Conservation (phyloP, 2,797 vertebrate species). For the Acrossocheilus wenchowensis region DNA sequence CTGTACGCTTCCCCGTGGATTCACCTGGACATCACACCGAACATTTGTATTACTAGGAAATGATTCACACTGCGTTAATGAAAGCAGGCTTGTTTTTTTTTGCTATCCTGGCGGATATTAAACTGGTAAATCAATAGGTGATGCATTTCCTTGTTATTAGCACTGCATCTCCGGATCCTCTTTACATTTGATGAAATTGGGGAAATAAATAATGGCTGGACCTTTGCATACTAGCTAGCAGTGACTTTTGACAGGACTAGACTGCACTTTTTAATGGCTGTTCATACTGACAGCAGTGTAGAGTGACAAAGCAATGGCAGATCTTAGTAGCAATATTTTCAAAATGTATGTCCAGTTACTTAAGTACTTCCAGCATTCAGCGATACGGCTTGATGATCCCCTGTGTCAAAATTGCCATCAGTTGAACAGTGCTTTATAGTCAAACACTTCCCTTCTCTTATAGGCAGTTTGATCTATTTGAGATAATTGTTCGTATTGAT, state of each 20-base stretch:
- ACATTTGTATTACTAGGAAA: constrained; percentile 58
- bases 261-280: not conserved
- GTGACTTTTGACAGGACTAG: constrained; percentile 1
- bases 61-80: constrained; percentile 34
- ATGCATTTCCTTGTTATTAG: constrained; percentile 31
- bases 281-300: not conserved
- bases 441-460: not conserved
- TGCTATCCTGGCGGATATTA: constrained; percentile 5
- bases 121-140: constrained; percentile 34
- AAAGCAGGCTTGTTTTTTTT: constrained; percentile 16
- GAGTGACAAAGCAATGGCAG: not conserved
- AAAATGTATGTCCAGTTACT: not conserved
- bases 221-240: not conserved
- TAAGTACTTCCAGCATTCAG: not conserved
- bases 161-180: not conserved
- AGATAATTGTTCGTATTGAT: constrained; percentile 36
- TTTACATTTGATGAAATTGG: constrained; percentile 20
- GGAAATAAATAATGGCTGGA: constrained; percentile 8
- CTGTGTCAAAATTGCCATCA: not conserved
- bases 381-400: not conserved
- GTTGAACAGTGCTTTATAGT: not conserved
- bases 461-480: constrained; percentile 1
- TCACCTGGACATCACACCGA: constrained; percentile 25
- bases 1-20: constrained; percentile 31
- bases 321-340: not conserved